Conservation (phyloP, 2,113 vertebrate genomes). For the Pachypanchax playfairii region DNA sequence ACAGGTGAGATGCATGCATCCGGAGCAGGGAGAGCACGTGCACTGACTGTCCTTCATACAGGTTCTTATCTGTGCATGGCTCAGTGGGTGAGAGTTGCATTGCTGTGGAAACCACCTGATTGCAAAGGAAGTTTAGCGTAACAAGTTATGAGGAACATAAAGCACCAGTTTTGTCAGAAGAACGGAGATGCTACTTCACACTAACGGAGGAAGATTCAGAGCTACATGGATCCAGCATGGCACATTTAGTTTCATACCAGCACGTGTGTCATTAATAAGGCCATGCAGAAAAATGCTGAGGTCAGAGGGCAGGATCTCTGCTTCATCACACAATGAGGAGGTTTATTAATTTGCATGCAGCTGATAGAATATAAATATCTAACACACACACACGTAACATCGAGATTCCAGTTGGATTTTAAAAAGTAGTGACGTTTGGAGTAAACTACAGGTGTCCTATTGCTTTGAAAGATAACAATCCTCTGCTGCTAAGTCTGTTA, state of each 20-base stretch:
- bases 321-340: slow-evolving; percentile 27
- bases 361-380: slow-evolving; percentile 15
- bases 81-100: slow-evolving; percentile 14
- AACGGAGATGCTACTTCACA: slow-evolving; percentile 40
- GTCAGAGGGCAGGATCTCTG: slow-evolving; percentile 36
- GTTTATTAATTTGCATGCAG: slow-evolving; percentile 49
- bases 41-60: slow-evolving; percentile 3
- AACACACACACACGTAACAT: slow-evolving; percentile 1
- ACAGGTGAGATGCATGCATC: slow-evolving; percentile 56
- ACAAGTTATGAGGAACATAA: slow-evolving; percentile 23
- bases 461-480: slow-evolving; percentile 62
- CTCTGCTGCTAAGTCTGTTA: slow-evolving; percentile 31
- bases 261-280: slow-evolving; percentile 30
- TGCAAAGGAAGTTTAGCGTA: slow-evolving; percentile 29
- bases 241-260: slow-evolving; percentile 6
- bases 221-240: slow-evolving; percentile 58
- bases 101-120: slow-evolving; percentile 16
- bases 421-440: slow-evolving; percentile 31
- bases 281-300: slow-evolving; percentile 61
- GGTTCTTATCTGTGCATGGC: slow-evolving; percentile 27
- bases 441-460: slow-evolving; percentile 41
- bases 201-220: slow-evolving; percentile 18
- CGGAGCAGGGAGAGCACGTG: slow-evolving; percentile 8
- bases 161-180: slow-evolving; percentile 45
- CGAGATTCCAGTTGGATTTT: slow-evolving; percentile 5